Base-by-base conservation (phyloP, 2,888 invertebrate genomes). In the Drosophila niveifrons region DNA sequence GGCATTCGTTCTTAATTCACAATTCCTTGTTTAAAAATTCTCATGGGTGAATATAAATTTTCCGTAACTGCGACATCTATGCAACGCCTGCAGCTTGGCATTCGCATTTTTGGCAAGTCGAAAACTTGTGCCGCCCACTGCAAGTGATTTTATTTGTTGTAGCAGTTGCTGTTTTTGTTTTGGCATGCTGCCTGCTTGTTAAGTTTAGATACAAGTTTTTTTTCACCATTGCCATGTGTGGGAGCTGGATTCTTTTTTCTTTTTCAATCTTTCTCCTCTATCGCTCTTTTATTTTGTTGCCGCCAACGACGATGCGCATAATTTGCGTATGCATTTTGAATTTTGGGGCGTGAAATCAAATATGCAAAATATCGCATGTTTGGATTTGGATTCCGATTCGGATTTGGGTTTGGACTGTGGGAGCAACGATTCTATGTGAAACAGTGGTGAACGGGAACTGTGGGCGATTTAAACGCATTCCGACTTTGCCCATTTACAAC, bases 251-350 rank as follows among this genome's bases (percentile, higher is more conserved):
- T 62, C 34, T 56, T 36, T 56, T 28, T 29, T 29, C 9, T 11
- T 55, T 47, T 47, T 36, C 11, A 4, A 10, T 36, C 4, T n/a
- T n/a, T 56, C 18, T 39, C 6, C 3, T 57, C 7, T 48, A 28
- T 48, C 2, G 9, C 18, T 46, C 46, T 61, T 78, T 74, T 73
- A 55, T 66, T 50, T 41, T 59, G 44, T 44, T 48, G 57, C 63
- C 69, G 48, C 52, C 61, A 50, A 80, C 81, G 62, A 72, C 80
- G 86, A 73, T 83, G 88, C 80, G 88, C 86, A 88, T 88, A 83
- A 82, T 88, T 82, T 86, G 83, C 83, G 80, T 82, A 72, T 86
- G 88, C 73, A 86, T 80, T 84, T 85, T 80, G 80, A 80, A 78
- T 82, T 86, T 75, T 51, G 68, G 86, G 83, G 83, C 83, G 83